Percentiles rank a stretch among this genome's conserved stretches.
These are phyloP conservation scores for Allolobophora icterica DNA, from an alignment of 2,888 invertebrate genomes.

Conservation along the genomic window DNA sequence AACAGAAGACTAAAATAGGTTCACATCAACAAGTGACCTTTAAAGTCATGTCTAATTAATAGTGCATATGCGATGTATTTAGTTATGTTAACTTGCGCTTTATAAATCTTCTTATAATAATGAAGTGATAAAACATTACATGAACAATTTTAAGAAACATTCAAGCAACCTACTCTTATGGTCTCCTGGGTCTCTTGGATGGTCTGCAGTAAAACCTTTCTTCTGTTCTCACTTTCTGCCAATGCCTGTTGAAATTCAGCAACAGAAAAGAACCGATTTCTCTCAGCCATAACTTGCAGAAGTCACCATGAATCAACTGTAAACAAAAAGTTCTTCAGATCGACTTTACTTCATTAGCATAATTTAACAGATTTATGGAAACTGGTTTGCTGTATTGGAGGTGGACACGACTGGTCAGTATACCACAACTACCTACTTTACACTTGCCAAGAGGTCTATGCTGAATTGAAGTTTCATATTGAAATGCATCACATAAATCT, in stretches of 20 bases:
- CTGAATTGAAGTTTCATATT: not conserved
- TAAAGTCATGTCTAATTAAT: too few species aligned
- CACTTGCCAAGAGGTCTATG: not conserved
- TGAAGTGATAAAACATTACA: not conserved
- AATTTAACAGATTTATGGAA: not conserved
- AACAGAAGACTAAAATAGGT: not conserved
- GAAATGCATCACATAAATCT: not conserved
- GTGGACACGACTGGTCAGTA: not conserved
- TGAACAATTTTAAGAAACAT: not conserved
- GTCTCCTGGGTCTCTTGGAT: not conserved
- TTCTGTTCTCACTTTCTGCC: not conserved
- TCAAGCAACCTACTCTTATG: not conserved
- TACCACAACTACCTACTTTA: not conserved
- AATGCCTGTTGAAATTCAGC: constrained; percentile 7
- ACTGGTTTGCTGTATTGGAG: not conserved
- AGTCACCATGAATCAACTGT: not conserved
- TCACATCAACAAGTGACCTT: not conserved
- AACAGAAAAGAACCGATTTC: not conserved
- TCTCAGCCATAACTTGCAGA: not conserved
- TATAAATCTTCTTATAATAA: too few species aligned
- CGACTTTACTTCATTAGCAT: not conserved
- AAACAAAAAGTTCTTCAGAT: not conserved
- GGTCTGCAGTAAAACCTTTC: not conserved
- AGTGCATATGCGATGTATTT: too few species aligned
- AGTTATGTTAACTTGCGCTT: too few species aligned